Evolutionary conservation across 2,888 invertebrate species (phyloP), one percentile per base, ranked within the genome.

Genomic region (Cetonia aurata): DNA sequence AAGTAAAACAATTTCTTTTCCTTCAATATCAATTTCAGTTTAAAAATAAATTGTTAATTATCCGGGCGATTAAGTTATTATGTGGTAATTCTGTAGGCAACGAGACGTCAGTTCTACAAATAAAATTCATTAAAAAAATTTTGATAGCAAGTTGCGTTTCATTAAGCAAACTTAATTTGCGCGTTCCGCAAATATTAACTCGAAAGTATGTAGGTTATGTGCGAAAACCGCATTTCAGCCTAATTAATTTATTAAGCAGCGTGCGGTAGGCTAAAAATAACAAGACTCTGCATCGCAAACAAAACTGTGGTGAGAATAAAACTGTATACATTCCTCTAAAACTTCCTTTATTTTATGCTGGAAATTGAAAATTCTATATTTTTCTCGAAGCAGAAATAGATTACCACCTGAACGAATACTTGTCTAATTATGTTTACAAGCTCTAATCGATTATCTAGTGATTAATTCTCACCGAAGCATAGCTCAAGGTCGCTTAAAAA

Each of bases 211-310:
- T 65, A 48, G 60, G 41, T 37, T 50, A 50, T 17, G 50, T 12
- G 50, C 33, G 50, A 33, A 50, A 65, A 50, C 57, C 42, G 50
- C 50, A 65, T 65, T 50, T 62, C 50, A 15, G 37, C 17, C 37
- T 65, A 50, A 65, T 65, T 65, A 65, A 37, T 19, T 65, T 65
- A 50, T 50, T 50, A 65, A 33, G 50, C 17, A 48, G 17, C 50
- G 17, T 65, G 37, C 33, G 50, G 50, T 19, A 65, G 12, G 12
- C 41, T 12, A 41, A 9, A 37, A 6, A 10, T 37, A 37, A 37
- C 37, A 37, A 3, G 37, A 37, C 10, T 37, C 3, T 8, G 8
- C 10, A 37, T 8, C 25, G 4, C 25, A 25, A 37, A 9, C 1
- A 37, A 37, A 9, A 37, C 37, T 9, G 1, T 37, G 6, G 37